These are phyloP conservation scores for Pseudococcus viburni DNA, from an alignment of 2,888 invertebrate genomes.

Conservation along the genomic window DNA sequence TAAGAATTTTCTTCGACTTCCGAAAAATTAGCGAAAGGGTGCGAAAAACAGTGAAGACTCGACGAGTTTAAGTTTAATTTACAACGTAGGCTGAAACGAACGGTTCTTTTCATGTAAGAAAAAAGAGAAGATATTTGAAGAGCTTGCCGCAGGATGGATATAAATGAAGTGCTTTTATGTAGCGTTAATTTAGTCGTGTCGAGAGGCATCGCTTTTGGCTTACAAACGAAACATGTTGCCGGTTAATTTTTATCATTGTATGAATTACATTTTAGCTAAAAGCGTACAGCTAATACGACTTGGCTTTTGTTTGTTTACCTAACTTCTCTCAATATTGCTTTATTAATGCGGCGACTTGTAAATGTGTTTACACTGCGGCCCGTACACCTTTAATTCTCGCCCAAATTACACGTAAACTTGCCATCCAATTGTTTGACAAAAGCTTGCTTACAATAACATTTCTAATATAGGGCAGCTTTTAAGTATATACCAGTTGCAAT, in stretches of 20 bases:
- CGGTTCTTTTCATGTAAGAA: neutral
- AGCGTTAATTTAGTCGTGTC: neutral
- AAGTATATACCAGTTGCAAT: neutral
- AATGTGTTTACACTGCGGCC: slow-evolving; percentile 19
- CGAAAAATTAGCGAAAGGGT: neutral
- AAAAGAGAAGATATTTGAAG: neutral
- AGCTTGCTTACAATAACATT: neutral
- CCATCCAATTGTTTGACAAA: slow-evolving; percentile 1
- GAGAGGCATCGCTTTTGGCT: neutral
- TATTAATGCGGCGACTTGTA: slow-evolving; percentile 35
- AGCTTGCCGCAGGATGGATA: neutral
- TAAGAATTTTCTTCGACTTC: neutral
- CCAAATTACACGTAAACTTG: neutral
- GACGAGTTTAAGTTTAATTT: slow-evolving; percentile 1
- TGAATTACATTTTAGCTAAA: neutral
- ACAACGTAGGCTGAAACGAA: neutral
- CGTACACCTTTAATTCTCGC: neutral
- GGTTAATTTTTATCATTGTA: neutral
- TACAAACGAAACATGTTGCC: neutral
- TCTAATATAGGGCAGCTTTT: slow-evolving; percentile 12
- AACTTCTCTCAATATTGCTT: slow-evolving; percentile 31
- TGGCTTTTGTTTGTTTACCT: neutral
- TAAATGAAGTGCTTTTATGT: neutral
- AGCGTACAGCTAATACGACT: neutral
- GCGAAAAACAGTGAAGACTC: neutral